Evolutionary conservation across 2,113 vertebrate genomes (phyloP).

Genomic region (Phocoena sinus): DNA sequence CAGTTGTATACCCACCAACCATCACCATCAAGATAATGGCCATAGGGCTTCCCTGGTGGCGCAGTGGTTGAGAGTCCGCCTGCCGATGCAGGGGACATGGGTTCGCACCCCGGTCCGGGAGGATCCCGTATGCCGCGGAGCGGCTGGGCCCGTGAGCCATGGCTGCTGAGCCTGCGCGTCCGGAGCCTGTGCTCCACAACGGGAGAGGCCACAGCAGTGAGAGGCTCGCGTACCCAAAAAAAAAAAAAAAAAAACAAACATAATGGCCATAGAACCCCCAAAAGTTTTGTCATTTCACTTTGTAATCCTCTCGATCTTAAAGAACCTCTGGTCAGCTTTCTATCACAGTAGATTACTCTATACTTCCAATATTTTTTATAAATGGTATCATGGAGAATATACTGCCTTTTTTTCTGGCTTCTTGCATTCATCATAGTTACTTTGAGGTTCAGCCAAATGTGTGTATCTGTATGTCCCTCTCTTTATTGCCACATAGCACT

Average conservation of each 20-base stretch:
- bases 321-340: neutral
- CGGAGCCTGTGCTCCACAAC: too few species aligned
- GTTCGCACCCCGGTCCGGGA: too few species aligned
- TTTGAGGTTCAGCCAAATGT: neutral
- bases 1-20: neutral
- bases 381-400: neutral
- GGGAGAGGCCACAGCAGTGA: too few species aligned
- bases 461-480: neutral
- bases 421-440: neutral
- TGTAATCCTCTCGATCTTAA: neutral
- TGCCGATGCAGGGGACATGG: too few species aligned
- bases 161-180: too few species aligned
- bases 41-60: too few species aligned
- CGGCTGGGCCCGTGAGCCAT: too few species aligned
- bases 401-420: neutral
- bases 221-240: too few species aligned
- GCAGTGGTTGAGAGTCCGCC: too few species aligned
- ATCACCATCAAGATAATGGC: neutral
- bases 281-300: neutral
- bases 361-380: neutral
- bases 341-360: neutral
- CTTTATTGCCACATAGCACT: neutral
- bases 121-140: too few species aligned
- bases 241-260: too few species aligned
- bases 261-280: fast-evolving